Percentiles rank a stretch among this genome's conserved stretches.
These are phyloP conservation scores for Echiichthys vipera DNA, from an alignment of 2,797 vertebrate species.

Conservation along the genomic window DNA sequence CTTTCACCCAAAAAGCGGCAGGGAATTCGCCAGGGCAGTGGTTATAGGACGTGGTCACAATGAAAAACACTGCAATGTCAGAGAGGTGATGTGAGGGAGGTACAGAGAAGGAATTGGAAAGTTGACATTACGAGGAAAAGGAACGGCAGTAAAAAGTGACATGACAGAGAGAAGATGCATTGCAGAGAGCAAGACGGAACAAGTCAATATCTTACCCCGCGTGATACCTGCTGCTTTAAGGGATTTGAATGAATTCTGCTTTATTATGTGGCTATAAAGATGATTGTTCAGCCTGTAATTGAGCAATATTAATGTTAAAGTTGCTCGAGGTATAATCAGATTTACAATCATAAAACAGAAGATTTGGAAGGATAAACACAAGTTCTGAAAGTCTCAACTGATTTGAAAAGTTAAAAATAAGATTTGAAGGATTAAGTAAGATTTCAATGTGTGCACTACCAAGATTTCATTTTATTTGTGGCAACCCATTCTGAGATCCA, in stretches of 20 bases:
- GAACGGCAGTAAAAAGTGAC: neutral
- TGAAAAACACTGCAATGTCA: constrained; percentile 36
- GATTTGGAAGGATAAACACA: neutral
- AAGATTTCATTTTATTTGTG: neutral
- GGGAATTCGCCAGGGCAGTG: constrained; percentile 31
- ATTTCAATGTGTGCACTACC: neutral
- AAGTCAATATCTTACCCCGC: neutral
- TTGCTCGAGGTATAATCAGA: neutral
- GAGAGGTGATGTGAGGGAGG: constrained; percentile 52
- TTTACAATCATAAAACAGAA: neutral
- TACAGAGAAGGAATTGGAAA: constrained; percentile 32
- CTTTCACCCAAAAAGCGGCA: constrained; percentile 6
- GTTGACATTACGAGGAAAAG: constrained; percentile 46
- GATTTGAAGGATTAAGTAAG: neutral
- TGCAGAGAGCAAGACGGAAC: neutral
- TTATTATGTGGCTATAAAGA: neutral
- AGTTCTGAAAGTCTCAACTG: neutral
- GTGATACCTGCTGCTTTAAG: constrained; percentile 9
- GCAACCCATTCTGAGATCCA: neutral
- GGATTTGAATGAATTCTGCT: constrained; percentile 20
- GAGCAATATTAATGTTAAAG: constrained; percentile 1
- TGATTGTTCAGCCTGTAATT: neutral
- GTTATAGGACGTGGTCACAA: constrained; percentile 40
- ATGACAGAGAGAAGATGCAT: neutral
- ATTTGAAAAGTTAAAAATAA: neutral